Conservation (phyloP, 2,113 vertebrate genomes). For the Clarias batrachus region DNA sequence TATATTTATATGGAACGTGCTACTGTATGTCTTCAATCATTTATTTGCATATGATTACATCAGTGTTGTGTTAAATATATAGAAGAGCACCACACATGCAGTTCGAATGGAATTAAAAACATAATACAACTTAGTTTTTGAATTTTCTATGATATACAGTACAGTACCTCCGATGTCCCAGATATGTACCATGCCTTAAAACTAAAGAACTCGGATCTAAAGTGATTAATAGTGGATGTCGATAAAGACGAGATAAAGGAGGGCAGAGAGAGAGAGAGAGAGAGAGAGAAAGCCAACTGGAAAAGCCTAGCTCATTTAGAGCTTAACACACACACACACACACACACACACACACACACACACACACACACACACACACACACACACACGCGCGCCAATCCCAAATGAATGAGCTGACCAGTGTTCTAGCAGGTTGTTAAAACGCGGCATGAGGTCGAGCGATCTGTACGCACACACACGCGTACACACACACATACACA, state of each 20-base stretch:
- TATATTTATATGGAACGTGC: background rate
- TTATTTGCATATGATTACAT: background rate
- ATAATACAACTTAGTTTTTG: background rate
- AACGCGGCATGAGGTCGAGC: background rate
- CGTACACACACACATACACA: background rate
- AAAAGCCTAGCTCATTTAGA: conserved; percentile 34
- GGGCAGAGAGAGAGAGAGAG: background rate
- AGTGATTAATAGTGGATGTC: background rate
- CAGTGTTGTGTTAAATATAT: background rate
- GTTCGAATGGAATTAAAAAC: background rate
- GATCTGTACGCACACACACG: background rate
- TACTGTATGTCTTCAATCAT: no score
- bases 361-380: conserved; percentile 27
- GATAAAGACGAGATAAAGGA: background rate
- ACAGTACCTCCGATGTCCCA: background rate
- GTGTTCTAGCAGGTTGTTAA: conserved; percentile 31
- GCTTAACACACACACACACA: conserved; percentile 18
- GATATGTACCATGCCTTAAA: background rate
- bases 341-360: conserved; percentile 27
- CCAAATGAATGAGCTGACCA: conserved; percentile 28
- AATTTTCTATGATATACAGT: background rate
- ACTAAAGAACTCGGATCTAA: background rate
- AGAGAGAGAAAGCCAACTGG: conserved; percentile 16
- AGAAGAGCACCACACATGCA: background rate
- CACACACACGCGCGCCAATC: conserved; percentile 15